phyloP scores from a whole-genome alignment of 2,113 vertebrate species.

The Stigmatopora nigra region DNA sequence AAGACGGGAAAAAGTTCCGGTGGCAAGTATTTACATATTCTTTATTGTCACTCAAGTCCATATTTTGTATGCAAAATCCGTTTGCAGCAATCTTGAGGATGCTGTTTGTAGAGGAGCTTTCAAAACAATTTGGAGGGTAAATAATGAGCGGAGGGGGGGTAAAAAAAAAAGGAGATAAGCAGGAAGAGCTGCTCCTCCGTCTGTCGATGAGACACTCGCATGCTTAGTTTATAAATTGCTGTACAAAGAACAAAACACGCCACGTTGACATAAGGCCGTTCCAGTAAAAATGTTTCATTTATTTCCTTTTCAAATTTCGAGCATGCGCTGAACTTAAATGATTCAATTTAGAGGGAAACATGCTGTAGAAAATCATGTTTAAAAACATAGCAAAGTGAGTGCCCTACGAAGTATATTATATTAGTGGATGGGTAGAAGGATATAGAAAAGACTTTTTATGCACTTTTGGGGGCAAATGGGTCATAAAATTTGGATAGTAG shows the following conservation, averaged over 20 bases:
- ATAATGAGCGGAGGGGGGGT: conserved; percentile 20
- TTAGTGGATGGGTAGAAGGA: conserved; percentile 38
- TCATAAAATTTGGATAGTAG: conserved; percentile 5
- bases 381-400: conserved; percentile 58
- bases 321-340: conserved; percentile 48
- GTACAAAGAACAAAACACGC: conserved; percentile 16
- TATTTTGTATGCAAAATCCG: conserved; percentile 28
- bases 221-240: conserved; percentile 28
- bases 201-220: conserved; percentile 28
- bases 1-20: neutral
- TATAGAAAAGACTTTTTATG: conserved; percentile 26
- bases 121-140: conserved; percentile 37
- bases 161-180: conserved; percentile 21
- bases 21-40: conserved; percentile 5
- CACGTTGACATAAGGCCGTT: conserved; percentile 34
- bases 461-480: neutral
- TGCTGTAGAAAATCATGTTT: conserved; percentile 71
- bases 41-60: conserved; percentile 6
- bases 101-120: conserved; percentile 2
- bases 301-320: conserved; percentile 34
- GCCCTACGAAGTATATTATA: conserved; percentile 38
- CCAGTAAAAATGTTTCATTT: conserved; percentile 20
- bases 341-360: conserved; percentile 60
- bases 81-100: conserved; percentile 17
- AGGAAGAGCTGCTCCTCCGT: conserved; percentile 36